Conservation (phyloP, 2,888 invertebrate genomes). For the Trichopria drosophilae region DNA sequence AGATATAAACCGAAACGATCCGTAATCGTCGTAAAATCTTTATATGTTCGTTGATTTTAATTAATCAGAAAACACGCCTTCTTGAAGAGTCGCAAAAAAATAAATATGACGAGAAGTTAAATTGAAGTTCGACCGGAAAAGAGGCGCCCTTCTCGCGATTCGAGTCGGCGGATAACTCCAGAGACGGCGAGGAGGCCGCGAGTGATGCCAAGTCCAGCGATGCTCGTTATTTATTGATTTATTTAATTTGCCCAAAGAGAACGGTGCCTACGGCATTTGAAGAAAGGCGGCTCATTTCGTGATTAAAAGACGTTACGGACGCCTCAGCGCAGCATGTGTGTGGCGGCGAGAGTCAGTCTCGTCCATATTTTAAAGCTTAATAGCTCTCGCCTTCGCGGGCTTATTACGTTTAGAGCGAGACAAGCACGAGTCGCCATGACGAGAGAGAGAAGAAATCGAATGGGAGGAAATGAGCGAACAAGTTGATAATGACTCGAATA, state of each 20-base stretch:
- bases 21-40: too few species aligned
- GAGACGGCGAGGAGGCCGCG: slow-evolving; percentile 40
- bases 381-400: slow-evolving; percentile 51
- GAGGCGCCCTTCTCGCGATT: too few species aligned
- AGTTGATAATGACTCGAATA: slow-evolving; percentile 17
- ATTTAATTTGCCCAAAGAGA: slow-evolving; percentile 54
- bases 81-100: too few species aligned
- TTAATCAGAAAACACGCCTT: too few species aligned
- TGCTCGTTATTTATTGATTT: slow-evolving; percentile 57
- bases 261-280: slow-evolving; percentile 46
- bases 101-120: too few species aligned
- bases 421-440: slow-evolving; percentile 25
- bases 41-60: too few species aligned
- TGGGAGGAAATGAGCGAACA: slow-evolving; percentile 4
- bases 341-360: slow-evolving; percentile 43
- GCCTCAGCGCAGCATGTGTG: slow-evolving; percentile 51
- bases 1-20: too few species aligned
- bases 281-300: slow-evolving; percentile 54
- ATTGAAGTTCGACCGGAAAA: too few species aligned
- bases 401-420: slow-evolving; percentile 45
- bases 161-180: too few species aligned
- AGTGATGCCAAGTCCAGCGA: slow-evolving; percentile 47
- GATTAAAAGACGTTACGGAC: slow-evolving; percentile 57
- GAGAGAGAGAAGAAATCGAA: slow-evolving; percentile 19
- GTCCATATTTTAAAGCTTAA: slow-evolving; percentile 53